phyloP scores from a whole-genome alignment of 1,140 invertebrate genomes.

The Steinernema feltiae region DNA sequence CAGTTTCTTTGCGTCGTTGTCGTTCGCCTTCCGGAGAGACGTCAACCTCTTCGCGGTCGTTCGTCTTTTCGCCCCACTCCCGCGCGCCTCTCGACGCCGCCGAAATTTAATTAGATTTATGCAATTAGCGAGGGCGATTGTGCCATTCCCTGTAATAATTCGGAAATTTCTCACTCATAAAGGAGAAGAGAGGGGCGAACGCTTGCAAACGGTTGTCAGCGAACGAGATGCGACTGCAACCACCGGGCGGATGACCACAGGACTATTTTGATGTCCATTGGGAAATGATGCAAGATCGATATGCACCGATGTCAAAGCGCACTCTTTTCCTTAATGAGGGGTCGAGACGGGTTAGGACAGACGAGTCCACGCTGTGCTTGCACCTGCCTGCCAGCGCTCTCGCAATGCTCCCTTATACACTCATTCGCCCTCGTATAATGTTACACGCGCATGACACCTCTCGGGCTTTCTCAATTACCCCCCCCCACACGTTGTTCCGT shows the following conservation, averaged over 20 bases:
- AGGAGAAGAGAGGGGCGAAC: background rate
- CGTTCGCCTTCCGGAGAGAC: background rate
- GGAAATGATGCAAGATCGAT: conserved; percentile 15
- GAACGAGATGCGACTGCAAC: background rate
- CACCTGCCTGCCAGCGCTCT: background rate
- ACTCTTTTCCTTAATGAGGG: conserved; percentile 11
- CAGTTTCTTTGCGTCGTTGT: background rate
- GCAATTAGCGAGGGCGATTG: background rate
- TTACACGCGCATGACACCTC: background rate
- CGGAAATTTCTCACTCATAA: background rate
- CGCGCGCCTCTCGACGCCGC: conserved; percentile 3
- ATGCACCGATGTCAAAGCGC: background rate
- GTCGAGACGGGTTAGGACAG: background rate
- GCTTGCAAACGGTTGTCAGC: background rate
- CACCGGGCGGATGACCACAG: background rate
- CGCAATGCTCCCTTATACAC: background rate
- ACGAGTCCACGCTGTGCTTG: background rate
- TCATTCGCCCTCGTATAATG: conserved; percentile 9
- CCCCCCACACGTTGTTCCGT: too few species aligned
- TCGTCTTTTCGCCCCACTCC: background rate
- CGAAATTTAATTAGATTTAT: conserved; percentile 13
- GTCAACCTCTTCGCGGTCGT: background rate
- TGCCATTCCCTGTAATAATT: background rate
- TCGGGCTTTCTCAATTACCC: background rate
- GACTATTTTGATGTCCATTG: conserved; percentile 6